phyloP scores from a whole-genome alignment of 2,797 vertebrate species.

The Chelon auratus region DNA sequence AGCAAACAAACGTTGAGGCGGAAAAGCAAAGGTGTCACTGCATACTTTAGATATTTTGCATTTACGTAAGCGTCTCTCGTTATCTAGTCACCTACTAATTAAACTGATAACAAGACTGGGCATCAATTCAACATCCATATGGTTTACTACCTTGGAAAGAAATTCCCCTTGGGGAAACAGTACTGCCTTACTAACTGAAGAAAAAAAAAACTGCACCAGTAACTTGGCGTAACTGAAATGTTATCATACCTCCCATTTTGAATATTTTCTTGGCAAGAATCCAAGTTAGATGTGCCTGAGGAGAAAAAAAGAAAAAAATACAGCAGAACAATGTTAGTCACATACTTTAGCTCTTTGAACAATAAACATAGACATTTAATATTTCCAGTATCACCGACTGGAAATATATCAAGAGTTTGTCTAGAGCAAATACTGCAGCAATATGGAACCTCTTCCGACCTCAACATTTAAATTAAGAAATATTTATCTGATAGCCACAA shows the following conservation, averaged over 20 bases:
- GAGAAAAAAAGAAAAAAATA: not conserved
- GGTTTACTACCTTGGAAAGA: too few relatives aligned
- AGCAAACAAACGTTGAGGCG: not conserved
- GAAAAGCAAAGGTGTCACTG: not conserved
- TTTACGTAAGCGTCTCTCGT: not conserved
- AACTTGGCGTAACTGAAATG: not conserved
- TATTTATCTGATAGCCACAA: not conserved
- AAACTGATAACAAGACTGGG: not conserved
- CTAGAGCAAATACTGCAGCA: not conserved
- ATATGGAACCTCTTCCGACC: too few relatives aligned
- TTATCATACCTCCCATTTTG: conserved; percentile 78
- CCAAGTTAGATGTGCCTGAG: conserved; percentile 28
- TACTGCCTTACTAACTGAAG: not conserved
- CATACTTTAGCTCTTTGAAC: not conserved
- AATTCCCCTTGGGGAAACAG: not conserved
- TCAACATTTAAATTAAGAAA: too few relatives aligned
- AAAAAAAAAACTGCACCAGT: not conserved
- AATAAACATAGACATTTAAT: not conserved
- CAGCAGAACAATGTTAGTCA: not conserved
- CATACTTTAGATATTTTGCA: not conserved
- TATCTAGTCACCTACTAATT: not conserved
- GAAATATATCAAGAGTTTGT: too few relatives aligned
- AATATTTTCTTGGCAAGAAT: conserved; percentile 6
- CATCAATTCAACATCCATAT: too few relatives aligned
- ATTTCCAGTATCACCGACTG: too few relatives aligned